Evolutionary conservation across 2,113 vertebrate species (phyloP).

Genomic region (Romanogobio albipinnatus): DNA sequence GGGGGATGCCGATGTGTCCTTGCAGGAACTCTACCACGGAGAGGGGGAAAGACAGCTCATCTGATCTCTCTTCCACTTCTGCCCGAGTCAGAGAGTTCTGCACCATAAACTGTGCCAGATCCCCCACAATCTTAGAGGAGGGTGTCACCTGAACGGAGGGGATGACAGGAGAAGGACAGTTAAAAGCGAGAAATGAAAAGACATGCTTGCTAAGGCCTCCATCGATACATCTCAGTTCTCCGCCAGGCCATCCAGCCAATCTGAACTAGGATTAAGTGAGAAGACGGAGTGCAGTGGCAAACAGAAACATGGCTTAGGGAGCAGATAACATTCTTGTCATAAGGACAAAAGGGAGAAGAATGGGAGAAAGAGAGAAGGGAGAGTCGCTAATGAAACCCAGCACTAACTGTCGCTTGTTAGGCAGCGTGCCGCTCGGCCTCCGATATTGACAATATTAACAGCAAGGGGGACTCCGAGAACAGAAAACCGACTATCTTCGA

Average conservation of each 20-base stretch:
- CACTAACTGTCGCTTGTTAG: constrained; percentile 3
- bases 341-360: constrained; percentile 18
- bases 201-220: constrained; percentile 30
- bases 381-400: constrained; percentile 29
- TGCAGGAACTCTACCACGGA: constrained; percentile 95
- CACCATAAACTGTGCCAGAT: constrained; percentile 97
- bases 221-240: background rate
- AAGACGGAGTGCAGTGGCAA: background rate
- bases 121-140: constrained; percentile 94
- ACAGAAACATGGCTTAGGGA: constrained; percentile 33
- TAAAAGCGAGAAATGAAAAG: constrained; percentile 34
- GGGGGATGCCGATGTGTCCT: constrained; percentile 87
- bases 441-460: constrained; percentile 50
- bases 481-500: constrained; percentile 51
- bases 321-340: constrained; percentile 9
- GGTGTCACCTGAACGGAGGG: constrained; percentile 83
- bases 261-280: background rate
- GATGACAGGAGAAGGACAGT: constrained; percentile 33
- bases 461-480: constrained; percentile 27
- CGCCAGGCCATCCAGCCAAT: background rate
- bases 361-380: background rate
- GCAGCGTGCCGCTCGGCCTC: constrained; percentile 18
- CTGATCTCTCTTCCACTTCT: constrained; percentile 85
- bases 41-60: constrained; percentile 91
- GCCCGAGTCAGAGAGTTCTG: constrained; percentile 85